Evolutionary conservation across 2,888 invertebrate genomes (phyloP).

Genomic region (Schizaphis graminum): DNA sequence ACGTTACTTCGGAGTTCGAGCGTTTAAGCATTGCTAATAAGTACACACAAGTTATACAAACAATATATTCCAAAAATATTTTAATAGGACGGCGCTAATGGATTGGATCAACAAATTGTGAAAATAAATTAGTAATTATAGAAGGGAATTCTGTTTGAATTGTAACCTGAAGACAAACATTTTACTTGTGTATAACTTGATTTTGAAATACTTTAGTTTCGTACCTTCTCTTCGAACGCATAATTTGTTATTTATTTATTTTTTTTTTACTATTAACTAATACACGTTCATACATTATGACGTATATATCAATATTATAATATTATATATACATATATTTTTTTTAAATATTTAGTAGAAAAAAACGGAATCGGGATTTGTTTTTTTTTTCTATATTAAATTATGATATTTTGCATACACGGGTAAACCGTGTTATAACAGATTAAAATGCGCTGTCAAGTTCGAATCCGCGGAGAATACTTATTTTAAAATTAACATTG

Average conservation of each 20-base stretch:
- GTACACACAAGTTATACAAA: neutral
- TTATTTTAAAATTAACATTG: conserved; percentile 20
- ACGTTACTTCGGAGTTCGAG: neutral
- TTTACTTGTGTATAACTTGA: neutral
- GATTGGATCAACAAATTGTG: neutral
- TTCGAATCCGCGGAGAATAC: neutral
- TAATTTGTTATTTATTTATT: neutral
- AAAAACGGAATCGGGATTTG: neutral
- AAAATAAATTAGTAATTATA: neutral
- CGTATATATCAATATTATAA: neutral
- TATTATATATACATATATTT: neutral
- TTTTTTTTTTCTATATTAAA: neutral
- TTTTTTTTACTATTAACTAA: neutral
- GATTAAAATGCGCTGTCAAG: neutral
- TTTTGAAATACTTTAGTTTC: neutral
- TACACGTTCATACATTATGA: neutral
- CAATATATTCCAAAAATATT: neutral
- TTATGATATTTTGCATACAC: neutral
- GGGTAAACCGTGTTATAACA: neutral
- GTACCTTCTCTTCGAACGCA: neutral
- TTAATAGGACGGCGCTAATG: neutral
- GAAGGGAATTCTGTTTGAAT: neutral
- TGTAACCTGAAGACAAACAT: neutral
- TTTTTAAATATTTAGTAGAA: neutral
- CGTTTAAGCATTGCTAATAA: neutral